phyloP scores from a whole-genome alignment of 2,113 vertebrate genomes.

The Mesocricetus auratus region DNA sequence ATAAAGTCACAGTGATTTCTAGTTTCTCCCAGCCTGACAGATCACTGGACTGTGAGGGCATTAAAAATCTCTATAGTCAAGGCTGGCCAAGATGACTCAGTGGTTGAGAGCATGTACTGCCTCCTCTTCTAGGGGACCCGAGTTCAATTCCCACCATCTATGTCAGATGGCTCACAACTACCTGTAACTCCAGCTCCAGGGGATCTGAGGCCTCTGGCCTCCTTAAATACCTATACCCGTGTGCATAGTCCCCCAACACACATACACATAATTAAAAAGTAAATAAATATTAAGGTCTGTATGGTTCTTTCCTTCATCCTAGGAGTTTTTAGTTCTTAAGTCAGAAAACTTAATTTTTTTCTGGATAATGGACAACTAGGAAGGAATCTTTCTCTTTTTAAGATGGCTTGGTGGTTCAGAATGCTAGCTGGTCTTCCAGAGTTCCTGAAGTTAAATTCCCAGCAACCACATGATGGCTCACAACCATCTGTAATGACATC shows the following conservation, averaged over 20 bases:
- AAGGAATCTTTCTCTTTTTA: background rate
- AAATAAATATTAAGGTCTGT: background rate
- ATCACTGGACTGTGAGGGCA: background rate
- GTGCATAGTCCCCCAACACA: background rate
- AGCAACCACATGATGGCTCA: too few relatives aligned
- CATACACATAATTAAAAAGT: background rate
- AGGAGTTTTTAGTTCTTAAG: background rate
- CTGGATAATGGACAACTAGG: background rate
- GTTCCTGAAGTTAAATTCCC: too few relatives aligned
- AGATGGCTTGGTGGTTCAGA: too few relatives aligned
- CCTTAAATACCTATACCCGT: background rate
- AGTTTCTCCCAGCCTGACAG: background rate
- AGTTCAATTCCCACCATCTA: background rate
- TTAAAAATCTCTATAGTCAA: background rate
- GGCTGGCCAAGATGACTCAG: background rate
- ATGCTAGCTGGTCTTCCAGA: too few relatives aligned
- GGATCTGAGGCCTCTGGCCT: background rate
- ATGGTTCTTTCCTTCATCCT: background rate
- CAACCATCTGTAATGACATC: too few relatives aligned
- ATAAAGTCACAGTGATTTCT: background rate
- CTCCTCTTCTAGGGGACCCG: background rate
- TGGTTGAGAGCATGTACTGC: background rate
- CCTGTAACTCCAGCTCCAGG: background rate
- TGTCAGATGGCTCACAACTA: background rate
- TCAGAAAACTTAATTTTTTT: background rate